Evolutionary conservation across 2,888 invertebrate species (phyloP).

Genomic region (Agrotis puta): DNA sequence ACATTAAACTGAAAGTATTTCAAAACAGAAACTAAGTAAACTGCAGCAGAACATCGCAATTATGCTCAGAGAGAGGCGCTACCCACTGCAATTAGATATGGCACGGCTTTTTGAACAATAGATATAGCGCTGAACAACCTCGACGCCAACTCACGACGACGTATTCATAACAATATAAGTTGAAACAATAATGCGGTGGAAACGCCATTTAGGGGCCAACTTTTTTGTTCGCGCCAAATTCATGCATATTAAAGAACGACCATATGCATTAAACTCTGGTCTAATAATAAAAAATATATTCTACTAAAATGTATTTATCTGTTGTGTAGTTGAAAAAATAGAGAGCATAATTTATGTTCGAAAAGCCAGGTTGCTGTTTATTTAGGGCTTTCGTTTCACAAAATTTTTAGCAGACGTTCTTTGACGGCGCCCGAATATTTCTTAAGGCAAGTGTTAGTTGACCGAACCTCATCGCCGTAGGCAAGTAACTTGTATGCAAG

Average conservation of each 20-base stretch:
- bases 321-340: too few relatives aligned
- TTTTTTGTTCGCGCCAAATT: constrained; percentile 42
- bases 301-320: too few relatives aligned
- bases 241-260: neutral
- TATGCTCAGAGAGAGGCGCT: constrained; percentile 68
- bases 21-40: constrained; percentile 66
- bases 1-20: constrained; percentile 45
- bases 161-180: constrained; percentile 64
- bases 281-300: too few relatives aligned
- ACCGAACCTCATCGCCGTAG: constrained; percentile 53
- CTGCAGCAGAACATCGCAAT: constrained; percentile 72
- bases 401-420: constrained; percentile 19
- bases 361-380: neutral
- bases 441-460: constrained; percentile 36
- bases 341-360: neutral
- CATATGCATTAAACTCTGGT: too few relatives aligned
- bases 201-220: constrained; percentile 50
- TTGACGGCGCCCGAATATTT: constrained; percentile 17
- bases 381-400: neutral
- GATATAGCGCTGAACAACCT: constrained; percentile 64
- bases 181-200: constrained; percentile 59
- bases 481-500: constrained; percentile 61
- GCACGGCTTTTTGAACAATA: constrained; percentile 72
- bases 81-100: constrained; percentile 74
- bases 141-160: constrained; percentile 57